phyloP scores from a whole-genome alignment of 2,888 invertebrate genomes.

The Chrysodeixis includens region DNA sequence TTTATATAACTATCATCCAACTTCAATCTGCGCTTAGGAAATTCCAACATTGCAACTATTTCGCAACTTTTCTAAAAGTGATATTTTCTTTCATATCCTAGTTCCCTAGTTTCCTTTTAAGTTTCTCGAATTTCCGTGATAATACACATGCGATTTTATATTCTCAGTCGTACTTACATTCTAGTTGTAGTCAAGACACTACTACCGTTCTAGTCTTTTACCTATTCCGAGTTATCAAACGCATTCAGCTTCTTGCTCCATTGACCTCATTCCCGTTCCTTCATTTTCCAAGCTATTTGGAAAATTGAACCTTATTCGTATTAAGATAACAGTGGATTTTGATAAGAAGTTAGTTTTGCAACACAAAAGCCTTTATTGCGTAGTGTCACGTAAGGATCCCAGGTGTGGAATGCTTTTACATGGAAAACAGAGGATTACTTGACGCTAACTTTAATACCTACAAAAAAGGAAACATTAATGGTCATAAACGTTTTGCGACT shows the following conservation, averaged over 20 bases:
- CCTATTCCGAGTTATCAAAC: constrained; percentile 70
- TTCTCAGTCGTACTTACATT: constrained; percentile 46
- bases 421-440: constrained; percentile 79
- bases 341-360: constrained; percentile 52
- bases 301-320: constrained; percentile 56
- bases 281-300: constrained; percentile 33
- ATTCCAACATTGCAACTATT: too few relatives aligned
- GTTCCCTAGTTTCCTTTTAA: not conserved
- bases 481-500: constrained; percentile 56
- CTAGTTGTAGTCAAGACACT: constrained; percentile 36
- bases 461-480: constrained; percentile 70
- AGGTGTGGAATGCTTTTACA: constrained; percentile 86
- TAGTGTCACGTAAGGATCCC: constrained; percentile 84
- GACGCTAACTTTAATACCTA: constrained; percentile 75
- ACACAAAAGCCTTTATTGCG: constrained; percentile 77
- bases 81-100: not conserved
- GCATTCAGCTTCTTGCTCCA: constrained; percentile 82
- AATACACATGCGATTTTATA: constrained; percentile 26
- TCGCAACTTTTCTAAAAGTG: not conserved
- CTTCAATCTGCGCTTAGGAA: not conserved
- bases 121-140: not conserved
- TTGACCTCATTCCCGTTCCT: constrained; percentile 74
- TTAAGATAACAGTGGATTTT: constrained; percentile 48
- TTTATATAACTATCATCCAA: not conserved
- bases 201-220: constrained; percentile 47